Evolutionary conservation across 2,113 vertebrate species (phyloP), one percentile per base, ranked within the genome.

Genomic region (Syngnathus floridae): DNA sequence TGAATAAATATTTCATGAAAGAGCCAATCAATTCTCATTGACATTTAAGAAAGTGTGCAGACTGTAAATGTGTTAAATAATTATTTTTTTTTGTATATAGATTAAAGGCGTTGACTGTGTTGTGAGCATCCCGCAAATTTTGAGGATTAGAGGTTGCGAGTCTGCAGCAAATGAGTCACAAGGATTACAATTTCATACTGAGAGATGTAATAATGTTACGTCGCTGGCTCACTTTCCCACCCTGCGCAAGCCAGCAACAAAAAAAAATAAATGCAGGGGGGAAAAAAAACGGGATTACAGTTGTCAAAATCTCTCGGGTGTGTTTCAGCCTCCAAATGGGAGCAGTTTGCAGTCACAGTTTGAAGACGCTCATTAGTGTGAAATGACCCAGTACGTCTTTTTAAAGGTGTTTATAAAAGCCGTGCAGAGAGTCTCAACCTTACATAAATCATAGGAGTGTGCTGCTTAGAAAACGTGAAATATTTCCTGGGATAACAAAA

Each of bases 271-370:
- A 45, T 38, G 36, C 19, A 57, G 40, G 40, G 40, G 11, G 11
- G 40, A 0, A 4, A 11, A 41, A 67, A 49, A 70, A 13, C 22
- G 37, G 60, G 55, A 70, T 55, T 19, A 36, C 0, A 1, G 58
- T 57, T 43, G 64, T 35, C 4, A 35, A 56, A 70, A 70, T 69
- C 48, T 52, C 62, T 11, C 45, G 21, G 65, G 63, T 11, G 51
- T 52, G 49, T 59, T 69, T 58, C 21, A 52, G 49, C 38, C 19
- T 66, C 61, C 43, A 45, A 40, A 63, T 64, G 54, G 21, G 26
- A 64, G 63, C 59, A 19, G 43, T 66, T 49, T 62, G 51, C 67
- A 64, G 59, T 75, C 59, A 22, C 40, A 61, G 40, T 66, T 71
- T 26, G 36, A 65, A 41, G 62, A n/a, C 11, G 66, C 37, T 69